phyloP scores from a whole-genome alignment of 2,797 vertebrate genomes.

The Scolopax bukidnonensis region DNA sequence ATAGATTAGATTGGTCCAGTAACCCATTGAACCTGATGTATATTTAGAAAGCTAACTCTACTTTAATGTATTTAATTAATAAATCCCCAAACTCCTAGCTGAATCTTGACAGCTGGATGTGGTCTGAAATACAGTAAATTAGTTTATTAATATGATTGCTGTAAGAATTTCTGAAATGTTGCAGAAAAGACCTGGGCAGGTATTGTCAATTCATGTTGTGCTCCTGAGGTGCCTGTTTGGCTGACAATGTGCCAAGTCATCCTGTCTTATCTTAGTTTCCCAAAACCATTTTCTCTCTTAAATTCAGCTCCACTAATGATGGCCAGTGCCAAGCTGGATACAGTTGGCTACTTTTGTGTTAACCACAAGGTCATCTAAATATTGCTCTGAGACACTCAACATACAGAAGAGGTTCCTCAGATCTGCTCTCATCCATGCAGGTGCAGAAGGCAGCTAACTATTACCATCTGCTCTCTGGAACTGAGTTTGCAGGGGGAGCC shows the following conservation, averaged over 20 bases:
- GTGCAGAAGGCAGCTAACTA: conserved; percentile 61
- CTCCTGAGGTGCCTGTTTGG: background rate
- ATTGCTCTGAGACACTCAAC: background rate
- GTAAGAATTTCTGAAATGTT: background rate
- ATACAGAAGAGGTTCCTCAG: conserved; percentile 26
- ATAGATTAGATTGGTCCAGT: background rate
- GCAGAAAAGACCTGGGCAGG: background rate
- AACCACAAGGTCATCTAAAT: conserved; percentile 11
- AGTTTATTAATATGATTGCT: background rate
- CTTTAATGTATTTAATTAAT: background rate
- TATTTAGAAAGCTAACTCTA: background rate
- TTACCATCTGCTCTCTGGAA: conserved; percentile 62
- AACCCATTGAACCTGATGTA: background rate
- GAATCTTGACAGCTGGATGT: background rate
- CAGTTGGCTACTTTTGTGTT: background rate
- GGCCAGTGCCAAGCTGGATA: conserved; percentile 20
- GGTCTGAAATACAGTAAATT: background rate
- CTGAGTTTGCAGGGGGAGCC: background rate
- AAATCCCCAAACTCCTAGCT: background rate
- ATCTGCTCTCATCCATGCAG: conserved; percentile 49
- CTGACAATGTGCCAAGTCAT: background rate
- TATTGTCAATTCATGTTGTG: background rate
- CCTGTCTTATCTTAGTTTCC: background rate
- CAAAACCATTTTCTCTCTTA: background rate
- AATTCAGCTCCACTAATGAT: background rate